Conservation (phyloP, 2,888 invertebrate genomes). For the Trissoscelio sp. region DNA sequence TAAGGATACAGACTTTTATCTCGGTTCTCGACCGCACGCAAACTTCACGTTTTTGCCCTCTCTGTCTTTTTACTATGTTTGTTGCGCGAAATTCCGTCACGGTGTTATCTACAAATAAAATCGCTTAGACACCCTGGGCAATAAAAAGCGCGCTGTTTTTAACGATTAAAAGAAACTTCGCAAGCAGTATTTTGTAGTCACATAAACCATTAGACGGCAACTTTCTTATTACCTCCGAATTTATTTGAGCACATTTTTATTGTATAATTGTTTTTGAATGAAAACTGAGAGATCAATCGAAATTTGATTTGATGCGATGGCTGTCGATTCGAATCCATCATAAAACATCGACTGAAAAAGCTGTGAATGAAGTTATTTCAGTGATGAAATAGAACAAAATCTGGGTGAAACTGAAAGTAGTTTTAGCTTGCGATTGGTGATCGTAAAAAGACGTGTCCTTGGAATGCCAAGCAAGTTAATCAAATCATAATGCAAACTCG, state of each 20-base stretch:
- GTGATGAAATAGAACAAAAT: neutral
- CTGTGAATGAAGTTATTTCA: neutral
- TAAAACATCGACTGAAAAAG: neutral
- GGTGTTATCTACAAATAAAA: constrained; percentile 26
- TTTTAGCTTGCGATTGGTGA: neutral
- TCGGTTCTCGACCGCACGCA: constrained; percentile 64
- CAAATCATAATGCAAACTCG: constrained; percentile 57
- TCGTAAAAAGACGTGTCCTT: constrained; percentile 23
- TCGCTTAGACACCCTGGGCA: constrained; percentile 12
- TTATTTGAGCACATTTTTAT: neutral
- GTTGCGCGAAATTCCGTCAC: constrained; percentile 21
- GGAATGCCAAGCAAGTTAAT: constrained; percentile 46
- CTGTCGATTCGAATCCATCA: neutral
- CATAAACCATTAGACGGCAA: neutral
- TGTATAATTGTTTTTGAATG: neutral
- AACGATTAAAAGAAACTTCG: constrained; percentile 27
- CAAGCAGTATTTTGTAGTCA: constrained; percentile 12
- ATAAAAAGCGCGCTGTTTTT: constrained; percentile 17
- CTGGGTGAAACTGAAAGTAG: neutral
- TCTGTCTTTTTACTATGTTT: constrained; percentile 42
- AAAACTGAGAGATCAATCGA: neutral
- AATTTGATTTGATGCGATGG: neutral
- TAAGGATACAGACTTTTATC: constrained; percentile 72
- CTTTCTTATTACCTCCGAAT: neutral
- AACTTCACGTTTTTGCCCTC: constrained; percentile 44